Evolutionary conservation across 1,140 invertebrate genomes (phyloP), one percentile per base, ranked within the genome.

Genomic region (Cydia amplana): DNA sequence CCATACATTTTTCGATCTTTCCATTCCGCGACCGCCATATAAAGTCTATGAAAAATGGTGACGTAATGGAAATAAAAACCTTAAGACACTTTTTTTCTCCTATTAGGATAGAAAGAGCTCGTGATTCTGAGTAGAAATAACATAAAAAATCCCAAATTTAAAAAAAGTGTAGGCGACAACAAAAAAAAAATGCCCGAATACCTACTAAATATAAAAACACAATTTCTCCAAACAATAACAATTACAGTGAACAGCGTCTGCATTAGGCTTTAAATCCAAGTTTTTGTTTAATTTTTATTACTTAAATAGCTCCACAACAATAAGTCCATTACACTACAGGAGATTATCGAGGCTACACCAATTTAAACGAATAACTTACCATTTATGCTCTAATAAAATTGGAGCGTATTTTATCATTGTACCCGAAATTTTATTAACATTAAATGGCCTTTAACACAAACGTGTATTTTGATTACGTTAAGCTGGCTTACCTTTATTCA

Each of bases 341-440:
- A 55, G 51, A 55, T 55, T 55, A 55, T 55, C n/a, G 49, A 6
- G 49, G 49, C 49, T n/a, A 7, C 4, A 0, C n/a, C n/a, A 20
- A 55, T 55, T 55, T 55, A 55, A 55, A 55, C 51, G 51, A 55
- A 20, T 55, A 55, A 55, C 51, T 55, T 55, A 55, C 51, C 51
- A 55, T 55, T 55, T 55, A n/a, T 55, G 51, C 51, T 20, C 51
- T 55, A 49, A 55, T 55, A 49, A 55, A 55, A 55, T 18, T 16
- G n/a, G n/a, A 55, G 51, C 18, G 51, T 16, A 55, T 55, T 55
- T 55, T 55, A 55, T 55, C 51, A 55, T 55, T 55, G 51, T 55
- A 55, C 1, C n/a, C n/a, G 51, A 55, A 55, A 55, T 55, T 55
- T n/a, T 55, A 55, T 55, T 55, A 55, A 55, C 51, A 55, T 55